Evolutionary conservation across 2,797 vertebrate species (phyloP).

Genomic region (Neostethus bicornis): DNA sequence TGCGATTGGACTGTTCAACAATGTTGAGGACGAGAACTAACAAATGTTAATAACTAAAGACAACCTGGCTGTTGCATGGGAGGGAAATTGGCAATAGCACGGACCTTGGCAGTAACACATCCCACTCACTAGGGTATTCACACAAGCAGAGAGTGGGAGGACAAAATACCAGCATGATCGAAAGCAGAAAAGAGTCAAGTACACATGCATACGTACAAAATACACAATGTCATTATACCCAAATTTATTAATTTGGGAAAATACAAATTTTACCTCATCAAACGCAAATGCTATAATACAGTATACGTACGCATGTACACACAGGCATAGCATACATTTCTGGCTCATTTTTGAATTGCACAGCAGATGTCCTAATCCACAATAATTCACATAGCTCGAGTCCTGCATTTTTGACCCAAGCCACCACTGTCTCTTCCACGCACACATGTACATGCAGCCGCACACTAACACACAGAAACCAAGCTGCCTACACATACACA

Average conservation of each 20-base stretch:
- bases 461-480: conserved; percentile 32
- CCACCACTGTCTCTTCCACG: conserved; percentile 51
- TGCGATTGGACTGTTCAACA: neutral
- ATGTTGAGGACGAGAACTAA: conserved; percentile 22
- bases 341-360: conserved; percentile 76
- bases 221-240: conserved; percentile 4
- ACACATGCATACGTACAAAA: conserved; percentile 21
- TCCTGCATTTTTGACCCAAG: conserved; percentile 72
- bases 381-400: conserved; percentile 81
- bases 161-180: conserved; percentile 59
- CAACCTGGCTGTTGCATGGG: conserved; percentile 39
- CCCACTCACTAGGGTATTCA: conserved; percentile 18
- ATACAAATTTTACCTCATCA: neutral
- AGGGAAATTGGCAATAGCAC: conserved; percentile 39
- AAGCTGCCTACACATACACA: conserved; percentile 66
- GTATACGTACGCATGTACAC: conserved; percentile 11
- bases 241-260: conserved; percentile 4
- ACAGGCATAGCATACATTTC: conserved; percentile 56
- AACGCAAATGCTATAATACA: neutral
- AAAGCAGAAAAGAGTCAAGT: conserved; percentile 29
- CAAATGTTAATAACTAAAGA: conserved; percentile 31
- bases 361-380: conserved; percentile 85
- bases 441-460: conserved; percentile 30
- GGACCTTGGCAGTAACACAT: conserved; percentile 47
- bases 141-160: conserved; percentile 14